phyloP scores from a whole-genome alignment of 2,113 vertebrate genomes.

The Sinocyclocheilus rhinocerous region DNA sequence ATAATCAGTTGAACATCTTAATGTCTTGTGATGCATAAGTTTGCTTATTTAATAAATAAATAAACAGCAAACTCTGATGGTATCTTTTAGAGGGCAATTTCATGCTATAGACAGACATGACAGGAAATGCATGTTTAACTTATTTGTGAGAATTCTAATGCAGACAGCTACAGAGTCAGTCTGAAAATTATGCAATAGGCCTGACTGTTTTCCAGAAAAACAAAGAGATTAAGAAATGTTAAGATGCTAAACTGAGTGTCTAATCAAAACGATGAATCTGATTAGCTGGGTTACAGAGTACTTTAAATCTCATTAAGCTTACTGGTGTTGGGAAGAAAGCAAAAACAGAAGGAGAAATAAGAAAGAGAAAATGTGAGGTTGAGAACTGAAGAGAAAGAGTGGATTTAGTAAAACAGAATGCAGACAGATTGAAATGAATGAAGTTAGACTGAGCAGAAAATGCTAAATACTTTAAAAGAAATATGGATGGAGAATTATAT shows the following conservation, averaged over 20 bases:
- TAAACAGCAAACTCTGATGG: background rate
- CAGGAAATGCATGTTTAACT: conserved; percentile 16
- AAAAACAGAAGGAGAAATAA: background rate
- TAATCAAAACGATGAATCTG: conserved; percentile 6
- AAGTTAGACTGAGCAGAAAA: background rate
- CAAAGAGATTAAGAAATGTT: conserved; percentile 24
- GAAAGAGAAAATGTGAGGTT: background rate
- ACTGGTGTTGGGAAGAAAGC: conserved; percentile 17
- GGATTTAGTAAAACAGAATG: background rate
- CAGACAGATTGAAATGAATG: background rate
- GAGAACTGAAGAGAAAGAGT: background rate
- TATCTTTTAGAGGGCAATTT: conserved; percentile 8
- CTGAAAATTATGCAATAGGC: background rate
- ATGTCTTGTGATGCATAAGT: background rate
- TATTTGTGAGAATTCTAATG: conserved; percentile 11
- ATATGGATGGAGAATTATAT: background rate
- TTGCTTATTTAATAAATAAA: background rate
- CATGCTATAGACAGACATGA: background rate
- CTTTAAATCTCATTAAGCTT: conserved; percentile 28
- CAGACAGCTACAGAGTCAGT: background rate
- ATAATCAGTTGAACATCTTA: background rate
- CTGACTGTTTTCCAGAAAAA: conserved; percentile 12
- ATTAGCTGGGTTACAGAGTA: conserved; percentile 32
- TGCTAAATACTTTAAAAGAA: background rate
- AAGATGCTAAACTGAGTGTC: conserved; percentile 28